A percentile compares a stretch with the other conserved stretches of the same genome.
These are phyloP conservation scores for Girardia tigrina DNA, from an alignment of 2,888 invertebrate genomes.

Conservation along the genomic window DNA sequence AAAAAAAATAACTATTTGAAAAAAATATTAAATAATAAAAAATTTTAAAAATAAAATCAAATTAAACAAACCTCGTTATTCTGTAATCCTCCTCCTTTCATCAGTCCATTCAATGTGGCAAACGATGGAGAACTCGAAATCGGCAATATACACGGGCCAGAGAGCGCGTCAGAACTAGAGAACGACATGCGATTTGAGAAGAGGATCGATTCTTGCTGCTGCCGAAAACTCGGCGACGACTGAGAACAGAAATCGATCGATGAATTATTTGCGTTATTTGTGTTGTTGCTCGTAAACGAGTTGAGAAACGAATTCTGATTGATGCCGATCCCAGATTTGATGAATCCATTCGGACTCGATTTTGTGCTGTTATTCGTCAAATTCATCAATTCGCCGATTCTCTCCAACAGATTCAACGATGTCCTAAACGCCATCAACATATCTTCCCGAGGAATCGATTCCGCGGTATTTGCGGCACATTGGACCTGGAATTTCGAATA, in stretches of 20 bases:
- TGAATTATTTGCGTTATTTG: no score
- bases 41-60: no score
- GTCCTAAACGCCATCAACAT: conserved; percentile 27
- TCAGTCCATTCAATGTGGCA: conserved; percentile 1
- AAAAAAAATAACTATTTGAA: no score
- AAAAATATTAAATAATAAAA: no score
- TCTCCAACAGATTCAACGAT: conserved; percentile 13
- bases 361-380: background rate
- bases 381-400: conserved; percentile 28
- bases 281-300: background rate
- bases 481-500: no score
- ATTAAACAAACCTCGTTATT: no score
- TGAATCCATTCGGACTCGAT: background rate
- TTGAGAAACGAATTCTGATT: background rate
- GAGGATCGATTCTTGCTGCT: background rate
- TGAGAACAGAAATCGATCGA: conserved; percentile 17
- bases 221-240: background rate
- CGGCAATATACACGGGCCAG: background rate
- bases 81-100: background rate
- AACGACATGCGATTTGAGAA: background rate
- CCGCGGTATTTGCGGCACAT: conserved; percentile 17
- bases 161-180: background rate
- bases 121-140: background rate
- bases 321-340: background rate
- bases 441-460: conserved; percentile 13